Evolutionary conservation across 2,797 vertebrate species (phyloP).

Genomic region (Pseudomugil gertrudae): DNA sequence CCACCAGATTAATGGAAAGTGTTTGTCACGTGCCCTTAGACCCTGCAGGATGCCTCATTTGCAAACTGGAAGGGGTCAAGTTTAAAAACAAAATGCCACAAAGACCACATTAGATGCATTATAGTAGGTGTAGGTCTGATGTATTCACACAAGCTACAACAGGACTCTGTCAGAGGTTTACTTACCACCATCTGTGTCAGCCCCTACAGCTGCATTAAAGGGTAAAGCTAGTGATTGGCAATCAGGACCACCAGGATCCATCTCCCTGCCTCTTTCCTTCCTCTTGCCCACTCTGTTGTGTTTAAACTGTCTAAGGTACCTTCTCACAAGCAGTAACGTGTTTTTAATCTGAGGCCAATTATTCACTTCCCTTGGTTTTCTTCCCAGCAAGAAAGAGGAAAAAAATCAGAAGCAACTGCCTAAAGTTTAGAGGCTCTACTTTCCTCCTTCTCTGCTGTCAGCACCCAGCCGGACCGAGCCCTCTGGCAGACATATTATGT

Average conservation of each 20-base stretch:
- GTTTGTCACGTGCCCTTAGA: neutral
- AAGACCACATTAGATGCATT: neutral
- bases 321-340: slow-evolving; percentile 73
- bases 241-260: slow-evolving; percentile 47
- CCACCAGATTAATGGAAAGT: neutral
- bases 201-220: slow-evolving; percentile 45
- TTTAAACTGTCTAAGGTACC: slow-evolving; percentile 51
- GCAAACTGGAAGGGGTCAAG: neutral
- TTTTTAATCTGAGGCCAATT: slow-evolving; percentile 76
- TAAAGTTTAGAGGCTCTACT: slow-evolving; percentile 62
- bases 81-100: neutral
- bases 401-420: slow-evolving; percentile 59
- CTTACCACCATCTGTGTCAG: neutral
- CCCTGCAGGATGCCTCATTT: neutral
- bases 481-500: slow-evolving; percentile 55
- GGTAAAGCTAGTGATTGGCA: slow-evolving; percentile 33
- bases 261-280: slow-evolving; percentile 18
- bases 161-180: neutral
- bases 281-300: slow-evolving; percentile 30
- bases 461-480: slow-evolving; percentile 48
- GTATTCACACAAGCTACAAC: neutral
- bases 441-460: slow-evolving; percentile 64
- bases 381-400: slow-evolving; percentile 64
- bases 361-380: slow-evolving; percentile 69
- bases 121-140: slow-evolving; percentile 1